Percentiles rank a stretch among this genome's conserved stretches.
Conservation (phyloP, 1,140 invertebrate species). For the Chelonus insularis region DNA sequence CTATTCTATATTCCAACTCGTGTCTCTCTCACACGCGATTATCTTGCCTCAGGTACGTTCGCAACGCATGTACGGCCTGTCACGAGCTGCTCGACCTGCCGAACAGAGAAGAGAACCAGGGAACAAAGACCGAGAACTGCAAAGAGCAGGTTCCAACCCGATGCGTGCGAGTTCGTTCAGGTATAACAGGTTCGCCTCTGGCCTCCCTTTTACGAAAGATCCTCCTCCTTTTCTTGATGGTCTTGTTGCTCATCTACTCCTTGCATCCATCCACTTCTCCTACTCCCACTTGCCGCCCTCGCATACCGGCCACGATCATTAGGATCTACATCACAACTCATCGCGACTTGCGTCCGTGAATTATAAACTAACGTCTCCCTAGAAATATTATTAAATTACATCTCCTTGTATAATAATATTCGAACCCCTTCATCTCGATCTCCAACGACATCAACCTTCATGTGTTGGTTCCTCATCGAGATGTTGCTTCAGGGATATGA, state of each 20-base stretch:
- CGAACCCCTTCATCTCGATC: too few relatives aligned
- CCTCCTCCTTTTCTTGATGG: constrained; percentile 25
- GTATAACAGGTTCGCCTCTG: constrained; percentile 48
- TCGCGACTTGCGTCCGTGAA: constrained; percentile 21
- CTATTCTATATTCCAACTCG: constrained; percentile 38
- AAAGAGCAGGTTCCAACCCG: constrained; percentile 28
- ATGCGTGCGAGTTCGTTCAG: constrained; percentile 47
- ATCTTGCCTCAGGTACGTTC: constrained; percentile 1
- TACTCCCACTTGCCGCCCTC: constrained; percentile 19
- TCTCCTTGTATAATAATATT: too few relatives aligned
- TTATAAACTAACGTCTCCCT: constrained; percentile 16
- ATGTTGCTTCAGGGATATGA: too few relatives aligned
- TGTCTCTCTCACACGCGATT: constrained; percentile 2
- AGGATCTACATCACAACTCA: constrained; percentile 22
- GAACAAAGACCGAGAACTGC: constrained; percentile 27
- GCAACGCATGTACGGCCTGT: background rate
- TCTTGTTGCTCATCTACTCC: constrained; percentile 26
- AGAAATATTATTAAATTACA: too few relatives aligned
- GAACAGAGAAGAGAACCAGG: background rate
- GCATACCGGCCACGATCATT: constrained; percentile 2
- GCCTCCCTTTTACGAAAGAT: constrained; percentile 45
- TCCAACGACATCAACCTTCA: too few relatives aligned
- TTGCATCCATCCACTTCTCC: constrained; percentile 28
- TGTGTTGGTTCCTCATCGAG: too few relatives aligned
- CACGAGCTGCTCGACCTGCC: constrained; percentile 11